Conservation (phyloP, 2,888 invertebrate species). For the Listrodromus nycthemerus region DNA sequence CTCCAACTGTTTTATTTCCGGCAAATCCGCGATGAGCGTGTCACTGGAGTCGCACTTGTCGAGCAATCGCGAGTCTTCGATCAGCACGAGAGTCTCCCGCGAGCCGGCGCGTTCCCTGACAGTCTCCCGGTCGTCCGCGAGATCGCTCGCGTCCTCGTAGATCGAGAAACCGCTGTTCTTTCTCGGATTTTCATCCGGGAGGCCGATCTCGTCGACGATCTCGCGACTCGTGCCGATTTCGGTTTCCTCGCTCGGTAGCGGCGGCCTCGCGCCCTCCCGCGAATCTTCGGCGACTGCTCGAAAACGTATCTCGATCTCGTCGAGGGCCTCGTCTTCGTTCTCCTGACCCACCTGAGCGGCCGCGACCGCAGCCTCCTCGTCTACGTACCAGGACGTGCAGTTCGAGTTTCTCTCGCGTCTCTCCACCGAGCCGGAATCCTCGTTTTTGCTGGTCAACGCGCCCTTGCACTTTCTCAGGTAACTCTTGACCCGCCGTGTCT, state of each 20-base stretch:
- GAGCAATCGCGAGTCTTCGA: conserved; percentile 71
- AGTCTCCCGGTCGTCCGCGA: conserved; percentile 34
- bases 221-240: conserved; percentile 49
- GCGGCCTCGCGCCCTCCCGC: conserved; percentile 22
- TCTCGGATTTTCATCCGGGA: conserved; percentile 30
- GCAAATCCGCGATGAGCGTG: conserved; percentile 79
- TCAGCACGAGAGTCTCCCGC: conserved; percentile 70
- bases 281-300: conserved; percentile 16
- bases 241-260: conserved; percentile 56
- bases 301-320: conserved; percentile 58
- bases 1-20: conserved; percentile 65
- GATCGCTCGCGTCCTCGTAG: conserved; percentile 76
- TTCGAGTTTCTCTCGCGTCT: conserved; percentile 72
- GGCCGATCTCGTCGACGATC: conserved; percentile 52
- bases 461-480: conserved; percentile 86
- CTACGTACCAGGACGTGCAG: conserved; percentile 78
- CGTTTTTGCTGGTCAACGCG: conserved; percentile 81
- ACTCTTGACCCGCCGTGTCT: conserved; percentile 86
- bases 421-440: conserved; percentile 76
- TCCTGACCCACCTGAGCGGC: conserved; percentile 33
- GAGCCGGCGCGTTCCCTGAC: conserved; percentile 60
- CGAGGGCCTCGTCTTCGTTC: conserved; percentile 63
- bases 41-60: conserved; percentile 81
- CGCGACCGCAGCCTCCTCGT: conserved; percentile 63
- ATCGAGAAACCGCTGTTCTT: conserved; percentile 73